Conservation (phyloP, 2,797 vertebrate species). For the Pseudopleuronectes americanus region DNA sequence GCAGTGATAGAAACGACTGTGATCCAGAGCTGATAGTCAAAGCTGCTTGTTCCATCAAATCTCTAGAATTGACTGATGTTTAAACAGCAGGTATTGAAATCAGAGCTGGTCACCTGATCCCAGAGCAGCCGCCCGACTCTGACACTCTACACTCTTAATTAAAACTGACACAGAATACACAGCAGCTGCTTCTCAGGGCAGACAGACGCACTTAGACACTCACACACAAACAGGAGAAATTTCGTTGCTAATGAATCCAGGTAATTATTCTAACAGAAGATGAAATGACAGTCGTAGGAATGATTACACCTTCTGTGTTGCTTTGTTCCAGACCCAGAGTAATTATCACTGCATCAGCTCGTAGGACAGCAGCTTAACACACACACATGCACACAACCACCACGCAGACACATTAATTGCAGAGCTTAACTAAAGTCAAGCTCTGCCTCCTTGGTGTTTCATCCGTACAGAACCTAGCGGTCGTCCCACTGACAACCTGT, state of each 20-base stretch:
- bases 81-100: constrained; percentile 64
- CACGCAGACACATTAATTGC: constrained; percentile 69
- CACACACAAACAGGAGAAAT: constrained; percentile 19
- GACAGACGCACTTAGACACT: constrained; percentile 10
- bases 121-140: constrained; percentile 35
- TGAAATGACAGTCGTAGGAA: constrained; percentile 36
- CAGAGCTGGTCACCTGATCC: constrained; percentile 68
- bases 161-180: constrained; percentile 73
- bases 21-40: background rate
- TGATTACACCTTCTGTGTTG: constrained; percentile 54
- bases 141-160: constrained; percentile 77
- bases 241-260: constrained; percentile 9
- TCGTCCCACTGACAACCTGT: constrained; percentile 50
- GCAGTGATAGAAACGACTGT: background rate
- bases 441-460: constrained; percentile 46
- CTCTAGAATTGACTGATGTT: constrained; percentile 55
- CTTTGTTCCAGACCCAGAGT: constrained; percentile 39
- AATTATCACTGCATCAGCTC: constrained; percentile 59
- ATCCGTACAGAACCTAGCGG: constrained; percentile 53
- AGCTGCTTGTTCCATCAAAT: constrained; percentile 52
- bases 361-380: constrained; percentile 32
- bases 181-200: constrained; percentile 26
- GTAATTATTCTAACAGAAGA: constrained; percentile 27
- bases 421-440: constrained; percentile 46
- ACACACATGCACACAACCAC: constrained; percentile 29